A percentile compares a stretch with the other conserved stretches of the same genome.
Evolutionary conservation across 2,797 vertebrate genomes (phyloP).

Genomic region (Potorous gilbertii): DNA sequence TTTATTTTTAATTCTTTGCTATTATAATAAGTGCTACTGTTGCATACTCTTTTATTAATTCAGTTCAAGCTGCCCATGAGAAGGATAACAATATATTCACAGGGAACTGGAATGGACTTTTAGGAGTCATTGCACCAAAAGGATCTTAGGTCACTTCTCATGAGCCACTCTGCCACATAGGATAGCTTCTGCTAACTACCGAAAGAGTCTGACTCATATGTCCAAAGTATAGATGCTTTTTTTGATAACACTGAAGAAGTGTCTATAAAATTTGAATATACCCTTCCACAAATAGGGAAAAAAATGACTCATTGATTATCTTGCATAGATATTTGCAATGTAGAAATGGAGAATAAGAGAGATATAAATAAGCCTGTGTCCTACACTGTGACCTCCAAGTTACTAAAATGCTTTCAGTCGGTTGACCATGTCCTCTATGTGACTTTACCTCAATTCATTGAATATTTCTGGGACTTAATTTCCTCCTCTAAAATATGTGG

Average conservation of each 20-base stretch:
- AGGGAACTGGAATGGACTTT: constrained; percentile 27
- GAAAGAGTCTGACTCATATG: neutral
- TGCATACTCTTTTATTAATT: constrained; percentile 1
- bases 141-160: neutral
- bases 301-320: neutral
- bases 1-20: neutral
- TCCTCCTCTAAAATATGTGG: neutral
- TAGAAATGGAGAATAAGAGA: neutral
- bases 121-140: constrained; percentile 5
- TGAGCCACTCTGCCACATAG: neutral
- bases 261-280: neutral
- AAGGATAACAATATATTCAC: neutral
- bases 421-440: no score
- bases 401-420: no score
- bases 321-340: neutral
- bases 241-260: neutral
- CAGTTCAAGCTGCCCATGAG: neutral
- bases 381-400: no score
- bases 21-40: neutral
- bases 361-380: neutral
- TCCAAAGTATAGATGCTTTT: constrained; percentile 10
- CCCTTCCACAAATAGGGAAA: neutral
- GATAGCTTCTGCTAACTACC: neutral
- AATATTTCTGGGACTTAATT: neutral
- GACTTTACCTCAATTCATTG: no score